Conservation (phyloP, 2,797 vertebrate species). For the Silurus aristotelis region DNA sequence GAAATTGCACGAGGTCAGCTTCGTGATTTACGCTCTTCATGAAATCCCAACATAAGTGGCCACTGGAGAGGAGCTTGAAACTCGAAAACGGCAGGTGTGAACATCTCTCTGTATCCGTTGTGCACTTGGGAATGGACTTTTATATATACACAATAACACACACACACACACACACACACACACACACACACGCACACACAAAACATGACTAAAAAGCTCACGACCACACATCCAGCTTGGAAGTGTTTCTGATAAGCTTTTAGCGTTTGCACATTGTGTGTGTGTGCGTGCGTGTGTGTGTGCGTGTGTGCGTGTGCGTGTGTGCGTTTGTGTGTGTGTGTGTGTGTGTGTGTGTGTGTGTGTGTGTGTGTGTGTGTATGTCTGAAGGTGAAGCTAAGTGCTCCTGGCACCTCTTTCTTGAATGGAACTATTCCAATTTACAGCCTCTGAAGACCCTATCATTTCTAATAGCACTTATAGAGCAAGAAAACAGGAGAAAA, state of each 20-base stretch:
- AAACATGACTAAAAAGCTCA: neutral
- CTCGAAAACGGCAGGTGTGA: neutral
- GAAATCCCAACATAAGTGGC: neutral
- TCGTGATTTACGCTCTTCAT: neutral
- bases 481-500: constrained; percentile 42
- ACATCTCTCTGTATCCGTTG: neutral
- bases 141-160: neutral
- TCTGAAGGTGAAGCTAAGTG: constrained; percentile 22
- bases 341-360: neutral
- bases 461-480: constrained; percentile 51
- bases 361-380: constrained; percentile 12
- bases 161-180: neutral
- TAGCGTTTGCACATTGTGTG: neutral
- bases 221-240: neutral
- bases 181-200: constrained; percentile 3
- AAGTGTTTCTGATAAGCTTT: constrained; percentile 22
- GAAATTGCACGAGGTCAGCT: neutral
- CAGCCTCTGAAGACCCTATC: constrained; percentile 44
- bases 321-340: constrained; percentile 3
- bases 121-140: neutral
- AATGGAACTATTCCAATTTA: constrained; percentile 46
- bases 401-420: constrained; percentile 42
- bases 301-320: neutral
- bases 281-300: neutral
- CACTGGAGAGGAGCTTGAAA: neutral